Percentiles rank a stretch among this genome's conserved stretches.
Evolutionary conservation across 2,888 invertebrate species (phyloP).

Genomic region (Phasia obesa): DNA sequence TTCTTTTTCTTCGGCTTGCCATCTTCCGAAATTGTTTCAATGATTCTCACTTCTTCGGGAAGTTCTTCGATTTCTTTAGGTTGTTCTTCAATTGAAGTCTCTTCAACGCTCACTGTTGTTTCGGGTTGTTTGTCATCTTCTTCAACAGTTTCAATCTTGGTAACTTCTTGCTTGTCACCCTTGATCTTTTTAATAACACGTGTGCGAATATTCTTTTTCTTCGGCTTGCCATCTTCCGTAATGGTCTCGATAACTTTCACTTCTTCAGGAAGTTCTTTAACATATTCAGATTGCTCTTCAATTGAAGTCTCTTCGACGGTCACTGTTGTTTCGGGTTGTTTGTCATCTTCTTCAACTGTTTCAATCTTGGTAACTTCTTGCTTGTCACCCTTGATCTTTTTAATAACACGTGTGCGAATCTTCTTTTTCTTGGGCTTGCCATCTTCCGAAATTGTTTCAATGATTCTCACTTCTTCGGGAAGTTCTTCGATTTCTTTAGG

Average conservation of each 20-base stretch:
- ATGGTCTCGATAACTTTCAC: constrained; percentile 44
- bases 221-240: constrained; percentile 52
- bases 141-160: constrained; percentile 58
- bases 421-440: constrained; percentile 57
- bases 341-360: constrained; percentile 61
- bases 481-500: constrained; percentile 39
- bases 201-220: constrained; percentile 47
- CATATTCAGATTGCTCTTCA: constrained; percentile 38
- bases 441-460: constrained; percentile 48
- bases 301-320: constrained; percentile 46
- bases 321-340: constrained; percentile 56
- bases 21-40: constrained; percentile 52
- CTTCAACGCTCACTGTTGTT: constrained; percentile 57
- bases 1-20: constrained; percentile 57
- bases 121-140: constrained; percentile 62
- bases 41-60: constrained; percentile 58
- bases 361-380: constrained; percentile 62
- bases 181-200: constrained; percentile 59
- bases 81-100: constrained; percentile 35
- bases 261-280: constrained; percentile 55
- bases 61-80: constrained; percentile 42
- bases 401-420: constrained; percentile 55
- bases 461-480: constrained; percentile 44
- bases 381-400: constrained; percentile 52
- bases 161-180: constrained; percentile 60